Conservation (phyloP, 2,797 vertebrate genomes). For the Limnodromus scolopaceus region DNA sequence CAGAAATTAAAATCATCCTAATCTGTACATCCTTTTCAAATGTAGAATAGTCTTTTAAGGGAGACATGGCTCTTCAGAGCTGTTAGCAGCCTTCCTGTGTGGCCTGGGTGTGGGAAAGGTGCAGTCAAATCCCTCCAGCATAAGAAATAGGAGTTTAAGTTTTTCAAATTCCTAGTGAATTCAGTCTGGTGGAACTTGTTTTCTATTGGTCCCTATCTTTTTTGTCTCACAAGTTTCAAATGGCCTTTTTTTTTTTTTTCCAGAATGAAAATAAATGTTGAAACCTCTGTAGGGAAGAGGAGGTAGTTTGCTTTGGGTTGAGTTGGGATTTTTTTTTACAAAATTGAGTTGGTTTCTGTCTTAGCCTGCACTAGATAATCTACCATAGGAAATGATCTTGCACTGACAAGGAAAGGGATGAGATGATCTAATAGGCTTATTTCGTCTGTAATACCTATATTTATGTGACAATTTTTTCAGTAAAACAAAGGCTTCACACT, state of each 20-base stretch:
- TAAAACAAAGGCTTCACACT: neutral
- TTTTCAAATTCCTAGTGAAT: neutral
- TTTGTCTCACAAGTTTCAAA: neutral
- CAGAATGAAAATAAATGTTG: neutral
- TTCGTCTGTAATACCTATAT: slow-evolving; percentile 24
- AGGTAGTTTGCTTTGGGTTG: neutral
- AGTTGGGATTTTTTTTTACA: neutral
- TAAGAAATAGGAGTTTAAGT: neutral
- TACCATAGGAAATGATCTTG: neutral
- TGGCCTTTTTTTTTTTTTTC: neutral
- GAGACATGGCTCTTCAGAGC: neutral
- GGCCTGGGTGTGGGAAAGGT: neutral
- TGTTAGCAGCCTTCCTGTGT: neutral
- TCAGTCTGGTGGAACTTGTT: neutral
- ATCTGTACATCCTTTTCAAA: neutral
- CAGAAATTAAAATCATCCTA: neutral
- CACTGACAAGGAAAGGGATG: neutral
- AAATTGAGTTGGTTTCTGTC: neutral
- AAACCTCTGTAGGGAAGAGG: neutral
- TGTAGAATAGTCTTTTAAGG: neutral
- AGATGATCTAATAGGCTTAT: slow-evolving; percentile 20
- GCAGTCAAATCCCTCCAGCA: neutral
- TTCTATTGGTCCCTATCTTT: neutral
- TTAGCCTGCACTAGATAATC: neutral
- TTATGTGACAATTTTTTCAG: slow-evolving; percentile 29